These are phyloP conservation scores for Monochamus alternatus DNA, from an alignment of 2,888 invertebrate species.

Conservation along the genomic window DNA sequence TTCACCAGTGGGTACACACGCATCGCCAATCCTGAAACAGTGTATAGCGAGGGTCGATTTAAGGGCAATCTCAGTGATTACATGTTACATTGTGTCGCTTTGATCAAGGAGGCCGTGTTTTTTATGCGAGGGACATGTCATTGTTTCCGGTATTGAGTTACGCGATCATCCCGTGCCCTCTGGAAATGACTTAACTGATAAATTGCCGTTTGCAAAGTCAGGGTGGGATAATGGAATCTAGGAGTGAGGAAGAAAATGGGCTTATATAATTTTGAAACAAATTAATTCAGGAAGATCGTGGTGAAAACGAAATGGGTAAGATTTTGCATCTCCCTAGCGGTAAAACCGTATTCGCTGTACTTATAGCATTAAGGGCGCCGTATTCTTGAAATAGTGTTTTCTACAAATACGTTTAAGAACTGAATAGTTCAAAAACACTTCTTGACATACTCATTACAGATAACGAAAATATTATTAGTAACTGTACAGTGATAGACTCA, in stretches of 20 bases:
- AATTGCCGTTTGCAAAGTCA: constrained; percentile 54
- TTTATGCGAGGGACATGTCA: constrained; percentile 68
- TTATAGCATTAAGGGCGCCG: too few relatives aligned
- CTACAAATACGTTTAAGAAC: too few relatives aligned
- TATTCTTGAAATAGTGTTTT: too few relatives aligned
- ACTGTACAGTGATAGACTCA: too few relatives aligned
- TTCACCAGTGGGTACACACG: constrained; percentile 5
- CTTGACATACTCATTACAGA: too few relatives aligned
- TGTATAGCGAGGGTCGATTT: constrained; percentile 35
- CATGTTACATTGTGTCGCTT: constrained; percentile 69
- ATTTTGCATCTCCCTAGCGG: too few relatives aligned
- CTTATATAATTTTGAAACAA: constrained; percentile 27
- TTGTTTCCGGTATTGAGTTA: constrained; percentile 65
- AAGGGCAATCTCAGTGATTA: constrained; percentile 66
- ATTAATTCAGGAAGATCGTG: constrained; percentile 20
- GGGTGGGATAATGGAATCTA: constrained; percentile 52
- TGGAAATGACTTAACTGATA: constrained; percentile 55
- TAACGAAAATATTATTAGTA: too few relatives aligned
- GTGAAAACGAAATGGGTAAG: not conserved
- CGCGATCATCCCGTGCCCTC: constrained; percentile 51
- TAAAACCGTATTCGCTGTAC: too few relatives aligned
- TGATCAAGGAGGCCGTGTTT: constrained; percentile 68
- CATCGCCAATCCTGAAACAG: constrained; percentile 25
- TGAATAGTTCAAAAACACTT: too few relatives aligned
- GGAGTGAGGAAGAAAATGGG: constrained; percentile 42